Evolutionary conservation across 2,888 invertebrate species (phyloP).

Genomic region (Nomada goodeniana): DNA sequence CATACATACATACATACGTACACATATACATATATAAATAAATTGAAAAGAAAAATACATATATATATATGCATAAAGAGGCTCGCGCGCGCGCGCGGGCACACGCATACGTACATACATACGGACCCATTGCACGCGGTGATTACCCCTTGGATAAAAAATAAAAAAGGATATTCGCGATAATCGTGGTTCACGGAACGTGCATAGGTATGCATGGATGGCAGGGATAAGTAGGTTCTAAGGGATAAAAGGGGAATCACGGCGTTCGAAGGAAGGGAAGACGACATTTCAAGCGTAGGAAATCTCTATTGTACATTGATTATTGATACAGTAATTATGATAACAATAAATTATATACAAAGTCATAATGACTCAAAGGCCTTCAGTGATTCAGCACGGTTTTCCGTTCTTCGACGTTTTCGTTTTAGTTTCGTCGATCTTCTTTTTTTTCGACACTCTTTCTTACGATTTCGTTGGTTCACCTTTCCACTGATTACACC

Average conservation of each 20-base stretch:
- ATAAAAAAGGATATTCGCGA: slow-evolving; percentile 35
- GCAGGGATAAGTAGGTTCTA: not conserved
- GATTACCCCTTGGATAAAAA: slow-evolving; percentile 55
- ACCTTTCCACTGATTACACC: not conserved
- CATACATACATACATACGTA: slow-evolving; percentile 38
- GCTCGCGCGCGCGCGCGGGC: too few species aligned
- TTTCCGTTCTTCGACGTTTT: slow-evolving; percentile 15
- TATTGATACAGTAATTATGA: slow-evolving; percentile 83
- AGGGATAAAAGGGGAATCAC: slow-evolving; percentile 60
- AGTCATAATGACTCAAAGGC: slow-evolving; percentile 63
- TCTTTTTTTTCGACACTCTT: not conserved
- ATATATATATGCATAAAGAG: slow-evolving; percentile 38
- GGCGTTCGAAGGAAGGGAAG: slow-evolving; percentile 70
- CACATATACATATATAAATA: slow-evolving; percentile 32
- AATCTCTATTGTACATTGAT: slow-evolving; percentile 84
- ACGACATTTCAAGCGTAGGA: slow-evolving; percentile 81
- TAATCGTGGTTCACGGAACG: slow-evolving; percentile 42
- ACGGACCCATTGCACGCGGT: slow-evolving; percentile 62
- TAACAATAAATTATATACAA: slow-evolving; percentile 84
- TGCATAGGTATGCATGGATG: not conserved
- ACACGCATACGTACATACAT: slow-evolving; percentile 33
- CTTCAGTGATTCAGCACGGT: slow-evolving; percentile 76
- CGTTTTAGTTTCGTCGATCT: slow-evolving; percentile 9
- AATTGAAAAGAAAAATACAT: slow-evolving; percentile 35
- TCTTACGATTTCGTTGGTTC: not conserved